Conservation (phyloP, 2,888 invertebrate genomes). For the Esperia sulphurella region DNA sequence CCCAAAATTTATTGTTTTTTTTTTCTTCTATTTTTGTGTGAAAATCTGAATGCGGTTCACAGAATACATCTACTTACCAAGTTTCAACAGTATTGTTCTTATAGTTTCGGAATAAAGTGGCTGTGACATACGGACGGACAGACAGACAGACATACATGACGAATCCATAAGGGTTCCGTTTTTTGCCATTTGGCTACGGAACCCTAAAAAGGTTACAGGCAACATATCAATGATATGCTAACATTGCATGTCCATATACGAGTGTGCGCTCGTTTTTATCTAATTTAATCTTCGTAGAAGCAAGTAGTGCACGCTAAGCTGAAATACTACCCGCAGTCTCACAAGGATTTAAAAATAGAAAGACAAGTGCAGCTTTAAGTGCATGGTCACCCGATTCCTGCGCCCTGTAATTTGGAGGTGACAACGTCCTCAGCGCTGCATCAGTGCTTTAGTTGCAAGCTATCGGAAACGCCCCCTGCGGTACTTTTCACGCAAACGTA, state of each 20-base stretch:
- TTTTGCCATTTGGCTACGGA: too few species aligned
- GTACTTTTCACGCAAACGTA: conserved; percentile 23
- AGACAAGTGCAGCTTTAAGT: conserved; percentile 38
- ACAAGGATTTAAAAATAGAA: conserved; percentile 56
- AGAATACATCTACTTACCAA: too few species aligned
- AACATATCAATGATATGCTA: not conserved
- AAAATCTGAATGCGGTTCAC: too few species aligned
- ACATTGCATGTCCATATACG: conserved; percentile 16
- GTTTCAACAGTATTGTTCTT: too few species aligned
- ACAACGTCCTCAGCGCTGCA: conserved; percentile 32
- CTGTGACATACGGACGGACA: too few species aligned
- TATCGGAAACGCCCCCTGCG: conserved; percentile 19
- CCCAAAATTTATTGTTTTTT: too few species aligned
- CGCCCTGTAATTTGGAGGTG: conserved; percentile 60
- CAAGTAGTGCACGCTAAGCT: conserved; percentile 53
- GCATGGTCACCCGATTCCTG: conserved; percentile 31
- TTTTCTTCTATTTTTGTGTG: too few species aligned
- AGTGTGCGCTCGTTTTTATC: conserved; percentile 31
- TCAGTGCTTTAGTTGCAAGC: conserved; percentile 23
- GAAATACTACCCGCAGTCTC: conserved; percentile 42
- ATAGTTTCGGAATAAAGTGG: too few species aligned
- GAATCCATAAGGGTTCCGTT: too few species aligned
- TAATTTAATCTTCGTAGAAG: conserved; percentile 41
- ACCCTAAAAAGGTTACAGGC: too few species aligned
- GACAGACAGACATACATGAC: too few species aligned